Percentiles rank a stretch among this genome's conserved stretches.
phyloP scores from a whole-genome alignment of 2,888 invertebrate species.

The Caenorhabditis plicata region DNA sequence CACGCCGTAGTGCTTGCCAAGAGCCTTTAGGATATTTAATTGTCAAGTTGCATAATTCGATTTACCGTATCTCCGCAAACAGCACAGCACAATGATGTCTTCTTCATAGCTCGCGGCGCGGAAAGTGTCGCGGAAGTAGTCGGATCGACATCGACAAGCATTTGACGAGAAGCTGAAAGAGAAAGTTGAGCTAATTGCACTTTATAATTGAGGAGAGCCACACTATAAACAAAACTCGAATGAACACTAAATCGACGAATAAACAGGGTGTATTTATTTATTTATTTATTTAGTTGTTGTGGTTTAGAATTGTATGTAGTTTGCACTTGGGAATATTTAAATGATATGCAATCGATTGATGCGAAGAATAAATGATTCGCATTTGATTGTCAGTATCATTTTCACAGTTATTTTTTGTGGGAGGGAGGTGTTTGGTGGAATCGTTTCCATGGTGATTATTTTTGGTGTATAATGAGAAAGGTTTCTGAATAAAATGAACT shows the following conservation, averaged over 20 bases:
- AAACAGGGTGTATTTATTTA: neutral
- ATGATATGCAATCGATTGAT: no score
- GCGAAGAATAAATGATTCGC: no score
- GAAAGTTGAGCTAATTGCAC: no score
- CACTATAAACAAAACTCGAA: neutral
- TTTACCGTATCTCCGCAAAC: slow-evolving; percentile 42
- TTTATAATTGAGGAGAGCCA: no score
- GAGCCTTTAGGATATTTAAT: slow-evolving; percentile 27
- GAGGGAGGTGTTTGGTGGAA: no score
- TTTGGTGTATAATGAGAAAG: no score
- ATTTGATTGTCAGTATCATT: no score
- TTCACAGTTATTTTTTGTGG: no score
- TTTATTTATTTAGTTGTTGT: neutral
- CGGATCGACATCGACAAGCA: slow-evolving; percentile 18
- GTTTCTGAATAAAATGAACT: no score
- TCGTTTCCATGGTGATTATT: no score
- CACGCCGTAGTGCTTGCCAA: slow-evolving; percentile 53
- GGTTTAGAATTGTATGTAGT: neutral
- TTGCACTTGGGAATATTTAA: no score
- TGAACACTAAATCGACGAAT: neutral
- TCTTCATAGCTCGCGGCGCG: neutral
- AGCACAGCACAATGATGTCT: slow-evolving; percentile 20
- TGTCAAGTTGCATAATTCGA: neutral
- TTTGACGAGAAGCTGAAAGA: neutral
- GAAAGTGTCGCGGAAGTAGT: slow-evolving; percentile 13